Evolutionary conservation across 2,888 invertebrate species (phyloP).

Genomic region (Calliopum simillimum): DNA sequence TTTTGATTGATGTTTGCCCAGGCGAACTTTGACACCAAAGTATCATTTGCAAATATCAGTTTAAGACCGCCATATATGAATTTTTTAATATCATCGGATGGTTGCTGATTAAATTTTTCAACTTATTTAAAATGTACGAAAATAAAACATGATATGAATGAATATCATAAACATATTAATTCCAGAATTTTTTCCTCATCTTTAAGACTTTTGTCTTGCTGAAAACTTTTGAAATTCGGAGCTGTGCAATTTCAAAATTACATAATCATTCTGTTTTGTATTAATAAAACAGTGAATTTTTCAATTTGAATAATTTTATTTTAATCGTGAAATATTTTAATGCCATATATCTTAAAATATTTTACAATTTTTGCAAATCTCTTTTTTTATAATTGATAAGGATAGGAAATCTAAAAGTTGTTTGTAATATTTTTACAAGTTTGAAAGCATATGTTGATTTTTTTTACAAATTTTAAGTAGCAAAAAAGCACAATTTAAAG

Average conservation of each 20-base stretch:
- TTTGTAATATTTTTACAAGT: slow-evolving; percentile 29
- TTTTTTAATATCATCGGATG: too few species aligned
- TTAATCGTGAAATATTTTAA: slow-evolving; percentile 39
- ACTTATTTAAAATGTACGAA: too few species aligned
- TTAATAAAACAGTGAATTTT: neutral
- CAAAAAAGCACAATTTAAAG: neutral
- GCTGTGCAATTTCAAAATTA: neutral
- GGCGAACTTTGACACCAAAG: too few species aligned
- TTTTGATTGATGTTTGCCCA: too few species aligned
- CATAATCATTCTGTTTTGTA: neutral
- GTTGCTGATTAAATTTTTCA: too few species aligned
- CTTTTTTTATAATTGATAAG: slow-evolving; percentile 17
- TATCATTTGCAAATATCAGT: too few species aligned
- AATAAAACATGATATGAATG: too few species aligned
- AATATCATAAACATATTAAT: neutral
- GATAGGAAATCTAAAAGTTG: slow-evolving; percentile 4
- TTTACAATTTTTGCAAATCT: slow-evolving; percentile 34
- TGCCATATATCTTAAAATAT: slow-evolving; percentile 41
- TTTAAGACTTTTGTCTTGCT: neutral
- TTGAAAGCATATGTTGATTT: neutral
- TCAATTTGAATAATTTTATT: slow-evolving; percentile 21
- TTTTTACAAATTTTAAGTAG: neutral
- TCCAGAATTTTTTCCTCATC: neutral
- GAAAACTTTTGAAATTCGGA: neutral
- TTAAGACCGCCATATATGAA: too few species aligned